Conservation (phyloP, 2,113 vertebrate genomes). For the Vulpes lagopus region DNA sequence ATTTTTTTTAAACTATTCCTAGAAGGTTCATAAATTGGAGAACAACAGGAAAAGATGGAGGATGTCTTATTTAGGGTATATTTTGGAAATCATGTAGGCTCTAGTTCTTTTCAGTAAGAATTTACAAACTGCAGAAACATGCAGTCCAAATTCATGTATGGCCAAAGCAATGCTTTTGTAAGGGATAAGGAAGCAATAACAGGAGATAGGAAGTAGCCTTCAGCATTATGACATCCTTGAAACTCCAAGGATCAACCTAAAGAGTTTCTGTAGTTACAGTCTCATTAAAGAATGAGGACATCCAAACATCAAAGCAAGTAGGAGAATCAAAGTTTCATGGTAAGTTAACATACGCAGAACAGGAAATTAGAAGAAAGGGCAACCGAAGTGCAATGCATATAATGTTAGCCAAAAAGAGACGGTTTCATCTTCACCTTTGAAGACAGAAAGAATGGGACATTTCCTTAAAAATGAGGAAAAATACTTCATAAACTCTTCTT, state of each 20-base stretch:
- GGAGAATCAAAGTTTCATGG: background rate
- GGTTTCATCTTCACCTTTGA: background rate
- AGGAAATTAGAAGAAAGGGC: background rate
- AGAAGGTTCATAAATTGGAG: background rate
- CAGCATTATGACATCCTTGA: background rate
- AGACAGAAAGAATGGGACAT: background rate
- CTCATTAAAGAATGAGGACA: background rate
- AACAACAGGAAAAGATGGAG: conserved; percentile 17
- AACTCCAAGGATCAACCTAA: background rate
- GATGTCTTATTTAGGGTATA: background rate
- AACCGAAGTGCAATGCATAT: accelerated
- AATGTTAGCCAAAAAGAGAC: background rate
- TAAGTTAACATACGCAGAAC: background rate
- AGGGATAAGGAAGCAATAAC: background rate
- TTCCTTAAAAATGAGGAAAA: background rate
- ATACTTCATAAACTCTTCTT: background rate
- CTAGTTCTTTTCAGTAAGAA: background rate
- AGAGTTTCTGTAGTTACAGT: background rate
- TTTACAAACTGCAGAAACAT: conserved; percentile 30
- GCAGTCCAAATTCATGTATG: background rate
- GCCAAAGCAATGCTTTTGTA: conserved; percentile 37
- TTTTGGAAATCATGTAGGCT: conserved; percentile 22
- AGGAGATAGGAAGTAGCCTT: background rate
- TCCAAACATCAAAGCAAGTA: background rate
- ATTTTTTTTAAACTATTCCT: background rate